A percentile compares a stretch with the other conserved stretches of the same genome.
These are phyloP conservation scores for Cygnus buccinator DNA, from an alignment of 2,113 vertebrate species.

Conservation along the genomic window DNA sequence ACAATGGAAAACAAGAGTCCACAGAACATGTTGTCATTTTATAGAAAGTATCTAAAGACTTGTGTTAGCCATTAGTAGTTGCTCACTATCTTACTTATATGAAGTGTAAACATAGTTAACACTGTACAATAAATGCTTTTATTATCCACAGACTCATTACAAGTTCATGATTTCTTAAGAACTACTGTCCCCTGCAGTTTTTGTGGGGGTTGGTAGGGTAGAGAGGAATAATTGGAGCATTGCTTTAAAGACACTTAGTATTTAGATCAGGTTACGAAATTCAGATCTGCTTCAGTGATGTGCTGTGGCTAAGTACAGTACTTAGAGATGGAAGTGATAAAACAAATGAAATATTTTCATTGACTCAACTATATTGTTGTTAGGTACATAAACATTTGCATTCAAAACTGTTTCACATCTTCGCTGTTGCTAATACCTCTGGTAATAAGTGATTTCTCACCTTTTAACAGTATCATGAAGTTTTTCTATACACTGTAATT, in stretches of 20 bases:
- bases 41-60: neutral
- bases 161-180: neutral
- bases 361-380: neutral
- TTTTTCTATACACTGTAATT: neutral
- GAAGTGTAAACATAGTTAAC: neutral
- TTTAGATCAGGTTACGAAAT: neutral
- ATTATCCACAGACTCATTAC: neutral
- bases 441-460: neutral
- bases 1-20: neutral
- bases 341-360: neutral
- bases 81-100: neutral
- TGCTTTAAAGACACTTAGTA: neutral
- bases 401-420: neutral
- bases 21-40: neutral
- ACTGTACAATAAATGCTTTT: neutral
- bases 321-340: neutral
- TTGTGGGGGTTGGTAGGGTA: neutral
- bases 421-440: neutral
- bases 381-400: fast-evolving
- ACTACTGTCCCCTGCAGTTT: neutral
- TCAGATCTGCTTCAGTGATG: neutral
- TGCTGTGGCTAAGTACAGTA: neutral
- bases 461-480: neutral
- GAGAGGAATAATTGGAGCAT: neutral
- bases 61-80: neutral